These are phyloP conservation scores for Xenops minutus DNA, from an alignment of 2,797 vertebrate species.

Conservation along the genomic window DNA sequence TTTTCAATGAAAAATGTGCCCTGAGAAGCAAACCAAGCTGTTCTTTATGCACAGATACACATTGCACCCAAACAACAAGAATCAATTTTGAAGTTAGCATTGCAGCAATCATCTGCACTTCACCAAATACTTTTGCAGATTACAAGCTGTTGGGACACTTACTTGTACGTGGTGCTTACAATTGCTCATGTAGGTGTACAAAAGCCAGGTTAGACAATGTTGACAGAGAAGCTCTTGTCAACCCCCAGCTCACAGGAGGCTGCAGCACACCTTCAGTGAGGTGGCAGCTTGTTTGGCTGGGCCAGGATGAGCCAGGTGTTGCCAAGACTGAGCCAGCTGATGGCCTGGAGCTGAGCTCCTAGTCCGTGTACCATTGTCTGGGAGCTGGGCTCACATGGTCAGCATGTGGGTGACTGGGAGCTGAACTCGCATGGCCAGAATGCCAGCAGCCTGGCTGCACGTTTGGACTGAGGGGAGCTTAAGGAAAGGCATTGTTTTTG, in stretches of 20 bases:
- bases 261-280: not conserved
- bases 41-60: not conserved
- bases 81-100: not conserved
- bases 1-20: not conserved
- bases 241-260: not conserved
- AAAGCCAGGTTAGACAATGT: not conserved
- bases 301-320: not conserved
- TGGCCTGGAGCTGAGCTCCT: not conserved
- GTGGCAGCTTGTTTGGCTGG: not conserved
- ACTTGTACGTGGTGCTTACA: accelerated
- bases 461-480: not conserved
- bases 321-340: accelerated
- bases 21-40: not conserved
- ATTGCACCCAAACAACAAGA: not conserved
- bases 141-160: not conserved
- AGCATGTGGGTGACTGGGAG: not conserved
- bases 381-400: not conserved
- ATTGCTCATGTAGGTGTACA: accelerated
- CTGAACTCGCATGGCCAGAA: not conserved
- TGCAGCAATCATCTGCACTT: not conserved
- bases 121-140: not conserved
- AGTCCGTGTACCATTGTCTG: not conserved
- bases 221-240: not conserved
- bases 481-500: not conserved
- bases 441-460: not conserved